These are phyloP conservation scores for Conomelus anceps DNA, from an alignment of 2,888 invertebrate species.

Conservation along the genomic window DNA sequence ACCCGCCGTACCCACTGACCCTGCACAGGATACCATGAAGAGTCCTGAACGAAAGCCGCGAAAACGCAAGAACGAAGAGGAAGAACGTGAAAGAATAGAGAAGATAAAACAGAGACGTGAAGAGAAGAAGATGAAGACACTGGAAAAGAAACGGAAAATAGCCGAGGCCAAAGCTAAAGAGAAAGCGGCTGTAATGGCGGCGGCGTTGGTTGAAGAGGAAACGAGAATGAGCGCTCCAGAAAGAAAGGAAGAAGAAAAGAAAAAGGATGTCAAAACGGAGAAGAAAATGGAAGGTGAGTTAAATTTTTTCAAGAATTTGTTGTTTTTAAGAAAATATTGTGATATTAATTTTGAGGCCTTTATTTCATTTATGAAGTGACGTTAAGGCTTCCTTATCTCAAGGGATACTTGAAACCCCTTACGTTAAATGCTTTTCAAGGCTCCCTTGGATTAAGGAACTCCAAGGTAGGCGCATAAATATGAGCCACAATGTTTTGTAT, in stretches of 20 bases:
- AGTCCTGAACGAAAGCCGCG: slow-evolving; percentile 29
- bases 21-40: slow-evolving; percentile 29
- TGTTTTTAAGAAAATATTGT: too few species aligned
- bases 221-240: slow-evolving; percentile 48
- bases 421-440: too few species aligned
- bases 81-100: slow-evolving; percentile 22
- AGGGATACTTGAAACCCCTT: too few species aligned
- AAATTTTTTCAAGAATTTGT: too few species aligned
- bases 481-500: too few species aligned
- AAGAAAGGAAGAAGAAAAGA: slow-evolving; percentile 42
- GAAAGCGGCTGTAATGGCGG: slow-evolving; percentile 1
- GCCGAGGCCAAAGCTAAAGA: slow-evolving; percentile 9
- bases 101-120: slow-evolving; percentile 18
- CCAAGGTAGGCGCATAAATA: too few species aligned
- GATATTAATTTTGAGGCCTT: too few species aligned
- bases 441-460: too few species aligned
- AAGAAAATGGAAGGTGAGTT: slow-evolving; percentile 9
- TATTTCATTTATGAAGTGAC: too few species aligned
- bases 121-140: slow-evolving; percentile 6
- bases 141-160: slow-evolving; percentile 9
- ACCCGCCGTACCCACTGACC: slow-evolving; percentile 27
- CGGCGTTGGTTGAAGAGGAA: slow-evolving; percentile 43
- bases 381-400: too few species aligned
- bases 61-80: slow-evolving; percentile 27
- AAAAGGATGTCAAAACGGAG: slow-evolving; percentile 38